Percentiles rank a stretch among this genome's conserved stretches.
Evolutionary conservation across 2,113 vertebrate species (phyloP).

Genomic region (Gopherus flavomarginatus): DNA sequence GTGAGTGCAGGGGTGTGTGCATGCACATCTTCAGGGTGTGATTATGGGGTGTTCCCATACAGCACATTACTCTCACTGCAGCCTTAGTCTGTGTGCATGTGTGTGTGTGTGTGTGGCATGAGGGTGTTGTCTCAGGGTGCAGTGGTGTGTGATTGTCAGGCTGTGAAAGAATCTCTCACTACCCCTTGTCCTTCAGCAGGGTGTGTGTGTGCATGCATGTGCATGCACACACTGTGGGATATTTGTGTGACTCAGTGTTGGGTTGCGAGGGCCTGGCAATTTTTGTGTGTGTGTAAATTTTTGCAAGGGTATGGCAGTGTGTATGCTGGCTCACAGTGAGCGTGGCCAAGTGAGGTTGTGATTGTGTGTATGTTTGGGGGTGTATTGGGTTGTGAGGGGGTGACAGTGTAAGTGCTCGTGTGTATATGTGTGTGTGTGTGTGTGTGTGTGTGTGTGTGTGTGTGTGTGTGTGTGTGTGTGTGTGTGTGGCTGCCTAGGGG

Average conservation of each 20-base stretch:
- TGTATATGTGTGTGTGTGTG: not conserved
- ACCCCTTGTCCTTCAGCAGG: not conserved
- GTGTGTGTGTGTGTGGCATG: no score
- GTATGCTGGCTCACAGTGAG: not conserved
- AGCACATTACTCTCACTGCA: no score
- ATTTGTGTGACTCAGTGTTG: not conserved
- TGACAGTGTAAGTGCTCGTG: not conserved
- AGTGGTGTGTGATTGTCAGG: not conserved
- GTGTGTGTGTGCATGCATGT: no score
- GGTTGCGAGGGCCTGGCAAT: not conserved
- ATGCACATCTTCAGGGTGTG: not conserved
- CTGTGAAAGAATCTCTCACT: not conserved
- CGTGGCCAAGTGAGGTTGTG: not conserved
- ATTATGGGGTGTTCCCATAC: no score
- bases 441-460: no score
- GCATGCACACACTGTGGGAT: not conserved
- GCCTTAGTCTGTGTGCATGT: no score
- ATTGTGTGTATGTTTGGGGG: no score
- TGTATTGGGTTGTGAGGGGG: not conserved
- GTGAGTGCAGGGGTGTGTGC: no score
- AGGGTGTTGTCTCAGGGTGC: not conserved
- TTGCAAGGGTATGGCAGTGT: not conserved
- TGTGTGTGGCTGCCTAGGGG: not conserved
- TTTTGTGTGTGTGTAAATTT: not conserved
- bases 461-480: not conserved